Evolutionary conservation across 2,797 vertebrate species (phyloP).

Genomic region (Hylomyscus alleni): DNA sequence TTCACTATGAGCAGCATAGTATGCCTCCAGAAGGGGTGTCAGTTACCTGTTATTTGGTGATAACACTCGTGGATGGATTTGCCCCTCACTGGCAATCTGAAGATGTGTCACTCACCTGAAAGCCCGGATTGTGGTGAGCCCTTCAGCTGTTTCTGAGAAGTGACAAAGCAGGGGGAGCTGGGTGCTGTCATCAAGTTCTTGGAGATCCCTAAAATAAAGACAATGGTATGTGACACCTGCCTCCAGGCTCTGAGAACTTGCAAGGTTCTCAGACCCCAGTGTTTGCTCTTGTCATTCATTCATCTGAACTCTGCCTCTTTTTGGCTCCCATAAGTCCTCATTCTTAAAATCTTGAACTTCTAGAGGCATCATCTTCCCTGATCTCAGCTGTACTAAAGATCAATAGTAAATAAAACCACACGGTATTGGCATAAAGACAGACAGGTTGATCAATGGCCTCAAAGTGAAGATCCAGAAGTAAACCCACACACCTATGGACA

Average conservation of each 20-base stretch:
- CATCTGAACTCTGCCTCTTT: not conserved
- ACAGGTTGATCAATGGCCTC: not conserved
- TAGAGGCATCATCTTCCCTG: not conserved
- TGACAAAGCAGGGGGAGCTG: slow-evolving; percentile 98
- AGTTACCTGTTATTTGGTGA: not conserved
- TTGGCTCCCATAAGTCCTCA: not conserved
- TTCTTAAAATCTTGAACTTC: not conserved
- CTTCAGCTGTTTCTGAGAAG: slow-evolving; percentile 99
- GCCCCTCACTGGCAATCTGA: not conserved
- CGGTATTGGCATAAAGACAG: not conserved
- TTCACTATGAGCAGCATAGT: not conserved
- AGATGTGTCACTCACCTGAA: slow-evolving; percentile 91
- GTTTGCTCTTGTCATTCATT: not conserved
- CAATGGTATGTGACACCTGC: not conserved
- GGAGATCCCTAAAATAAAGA: slow-evolving; percentile 93
- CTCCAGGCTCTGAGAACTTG: not conserved
- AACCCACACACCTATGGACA: not conserved
- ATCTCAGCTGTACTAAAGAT: not conserved
- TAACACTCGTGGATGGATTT: not conserved
- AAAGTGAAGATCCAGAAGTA: not conserved
- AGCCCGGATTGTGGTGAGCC: slow-evolving; percentile 98
- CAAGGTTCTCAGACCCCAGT: not conserved
- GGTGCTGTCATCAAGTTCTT: slow-evolving; percentile 98
- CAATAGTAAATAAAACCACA: not conserved
- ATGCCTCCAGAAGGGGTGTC: not conserved